Base-by-base conservation (phyloP, 2,888 invertebrate species). In the Calameuta filiformis region DNA sequence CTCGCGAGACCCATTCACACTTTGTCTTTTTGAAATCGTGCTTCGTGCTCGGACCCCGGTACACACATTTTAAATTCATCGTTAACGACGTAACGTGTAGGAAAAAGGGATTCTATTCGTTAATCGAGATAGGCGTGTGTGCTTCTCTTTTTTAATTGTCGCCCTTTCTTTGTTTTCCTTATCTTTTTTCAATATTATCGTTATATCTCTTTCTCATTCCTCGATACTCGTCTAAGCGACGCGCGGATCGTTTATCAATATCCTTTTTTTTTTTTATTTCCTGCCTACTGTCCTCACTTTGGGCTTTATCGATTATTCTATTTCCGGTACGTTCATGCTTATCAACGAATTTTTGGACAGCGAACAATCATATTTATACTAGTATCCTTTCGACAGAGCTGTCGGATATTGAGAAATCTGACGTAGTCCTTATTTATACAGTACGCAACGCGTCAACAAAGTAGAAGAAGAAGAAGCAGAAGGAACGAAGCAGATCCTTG, bases 71-170 rank as follows among this genome's bases (percentile, higher is more conserved):
- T 9, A 35, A 40, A 35, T 75, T 35, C 37, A 75, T 79, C 69
- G 33, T 77, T 30, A 73, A 77, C 73, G 73, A 73, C 75, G 35
- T 34, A 56, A n/a, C 73, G 71, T 69, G 74, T 69, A 74, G 56
- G 56, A 15, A 56, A 56, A 56, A 56, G 56, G 56, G 23, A 56
- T 23, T 56, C 56, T 56, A 56, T 56, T 23, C 56, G 56, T 56
- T 56, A 9, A 6, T 9, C 9, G 23, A 9, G 56, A 56, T 2
- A 23, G 23, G 23, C 56, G 0, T 23, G 23, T 68, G 35, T 75
- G 33, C 74, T 69, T 81, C 56, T 34, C 69, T 79, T 74, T 75
- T 73, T 78, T 35, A 73, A 76, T 79, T 77, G 76, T 76, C 73
- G 40, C 33, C 34, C 75, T 80, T 73, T 40, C n/a, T n/a, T n/a